A percentile compares a stretch with the other conserved stretches of the same genome.
Evolutionary conservation across 2,888 invertebrate species (phyloP).

Genomic region (Ditylenchus weischeri): DNA sequence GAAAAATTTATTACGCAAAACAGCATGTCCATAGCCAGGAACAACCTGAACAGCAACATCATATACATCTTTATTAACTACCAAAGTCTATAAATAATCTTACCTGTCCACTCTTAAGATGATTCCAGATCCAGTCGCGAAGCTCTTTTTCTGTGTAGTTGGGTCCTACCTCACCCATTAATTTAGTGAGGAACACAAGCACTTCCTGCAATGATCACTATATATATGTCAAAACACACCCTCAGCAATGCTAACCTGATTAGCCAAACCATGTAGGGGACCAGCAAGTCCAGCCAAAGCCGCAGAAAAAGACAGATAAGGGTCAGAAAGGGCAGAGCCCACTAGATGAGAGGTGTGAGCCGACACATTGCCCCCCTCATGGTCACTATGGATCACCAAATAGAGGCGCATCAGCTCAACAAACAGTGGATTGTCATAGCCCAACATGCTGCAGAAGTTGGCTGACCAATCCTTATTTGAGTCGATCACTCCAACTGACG

Average conservation of each 20-base stretch:
- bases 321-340: conserved; percentile 87
- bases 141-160: conserved; percentile 83
- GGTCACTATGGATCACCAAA: conserved; percentile 73
- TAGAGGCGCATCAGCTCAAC: conserved; percentile 87
- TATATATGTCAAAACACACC: neutral
- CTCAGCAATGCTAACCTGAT: conserved; percentile 70
- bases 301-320: conserved; percentile 82
- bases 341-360: conserved; percentile 91
- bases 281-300: conserved; percentile 91
- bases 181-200: conserved; percentile 85
- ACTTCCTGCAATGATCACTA: conserved; percentile 67
- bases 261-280: conserved; percentile 89
- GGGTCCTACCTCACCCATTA: conserved; percentile 77
- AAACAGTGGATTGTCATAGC: conserved; percentile 75
- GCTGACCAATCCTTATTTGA: conserved; percentile 80
- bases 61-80: neutral
- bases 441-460: conserved; percentile 86
- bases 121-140: conserved; percentile 95
- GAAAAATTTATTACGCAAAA: conserved; percentile 71
- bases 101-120: conserved; percentile 82
- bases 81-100: conserved; percentile 13
- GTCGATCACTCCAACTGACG: conserved; percentile 82
- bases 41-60: conserved; percentile 69
- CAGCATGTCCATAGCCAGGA: conserved; percentile 93
- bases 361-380: conserved; percentile 92